phyloP scores from a whole-genome alignment of 2,888 invertebrate species.

The Bugulina stolonifera region DNA sequence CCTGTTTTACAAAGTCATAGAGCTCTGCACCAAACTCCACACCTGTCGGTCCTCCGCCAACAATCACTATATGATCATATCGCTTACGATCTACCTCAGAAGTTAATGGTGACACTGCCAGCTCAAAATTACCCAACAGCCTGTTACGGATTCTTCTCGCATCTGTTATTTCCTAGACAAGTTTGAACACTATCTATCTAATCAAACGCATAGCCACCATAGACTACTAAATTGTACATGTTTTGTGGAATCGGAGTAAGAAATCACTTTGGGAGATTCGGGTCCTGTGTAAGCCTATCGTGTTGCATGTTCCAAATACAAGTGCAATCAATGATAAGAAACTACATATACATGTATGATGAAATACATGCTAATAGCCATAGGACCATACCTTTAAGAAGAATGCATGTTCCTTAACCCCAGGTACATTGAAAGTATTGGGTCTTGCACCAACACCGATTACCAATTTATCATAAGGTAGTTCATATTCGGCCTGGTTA shows the following conservation, averaged over 20 bases:
- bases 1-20: conserved; percentile 53
- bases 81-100: conserved; percentile 41
- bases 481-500: conserved; percentile 35
- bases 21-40: conserved; percentile 55
- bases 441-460: conserved; percentile 54
- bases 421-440: conserved; percentile 54
- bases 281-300: too few relatives aligned
- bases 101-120: conserved; percentile 46
- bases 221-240: too few relatives aligned
- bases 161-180: conserved; percentile 50
- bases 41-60: conserved; percentile 56
- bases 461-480: conserved; percentile 52
- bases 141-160: conserved; percentile 50
- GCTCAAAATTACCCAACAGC: conserved; percentile 51
- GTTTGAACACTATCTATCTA: too few relatives aligned
- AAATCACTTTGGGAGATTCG: too few relatives aligned
- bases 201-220: too few relatives aligned
- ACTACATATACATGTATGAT: too few relatives aligned
- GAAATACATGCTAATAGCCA: too few relatives aligned
- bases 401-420: conserved; percentile 52
- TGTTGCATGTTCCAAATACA: too few relatives aligned
- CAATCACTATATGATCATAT: conserved; percentile 52
- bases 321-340: too few relatives aligned
- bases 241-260: too few relatives aligned
- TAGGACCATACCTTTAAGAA: conserved; percentile 55